A percentile compares a stretch with the other conserved stretches of the same genome.
Evolutionary conservation across 2,113 vertebrate genomes (phyloP).

Genomic region (Mohoua ochrocephala): DNA sequence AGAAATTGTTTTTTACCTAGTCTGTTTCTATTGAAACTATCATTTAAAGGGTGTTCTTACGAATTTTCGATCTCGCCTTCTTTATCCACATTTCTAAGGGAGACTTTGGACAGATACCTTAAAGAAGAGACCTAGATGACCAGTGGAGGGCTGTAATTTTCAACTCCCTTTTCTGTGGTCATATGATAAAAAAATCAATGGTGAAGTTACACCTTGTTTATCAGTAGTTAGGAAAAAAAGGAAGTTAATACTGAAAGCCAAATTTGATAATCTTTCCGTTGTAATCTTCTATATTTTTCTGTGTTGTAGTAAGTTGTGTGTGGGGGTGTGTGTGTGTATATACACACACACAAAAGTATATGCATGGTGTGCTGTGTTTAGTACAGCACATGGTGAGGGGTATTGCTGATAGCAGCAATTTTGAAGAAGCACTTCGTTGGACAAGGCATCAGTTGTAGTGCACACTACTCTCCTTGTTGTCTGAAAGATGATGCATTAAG

Average conservation of each 20-base stretch:
- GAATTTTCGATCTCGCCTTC: not conserved
- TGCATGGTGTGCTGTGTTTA: not conserved
- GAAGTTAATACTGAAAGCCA: not conserved
- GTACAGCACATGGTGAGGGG: not conserved
- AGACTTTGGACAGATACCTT: not conserved
- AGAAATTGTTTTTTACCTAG: not conserved
- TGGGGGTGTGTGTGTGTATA: too few relatives aligned
- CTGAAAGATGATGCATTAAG: not conserved
- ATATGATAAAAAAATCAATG: not conserved
- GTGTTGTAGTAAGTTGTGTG: not conserved
- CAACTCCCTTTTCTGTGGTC: not conserved
- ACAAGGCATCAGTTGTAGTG: not conserved
- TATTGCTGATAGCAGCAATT: not conserved
- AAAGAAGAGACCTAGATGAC: not conserved
- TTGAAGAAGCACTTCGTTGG: not conserved
- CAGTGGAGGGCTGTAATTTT: not conserved
- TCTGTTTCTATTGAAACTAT: not conserved
- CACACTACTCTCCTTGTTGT: rapidly evolving
- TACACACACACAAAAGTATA: rapidly evolving
- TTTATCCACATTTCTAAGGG: not conserved
- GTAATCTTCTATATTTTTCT: not conserved
- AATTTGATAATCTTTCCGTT: not conserved
- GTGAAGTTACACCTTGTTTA: not conserved
- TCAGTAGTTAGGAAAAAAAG: not conserved
- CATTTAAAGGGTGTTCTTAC: not conserved